Percentiles rank a stretch among this genome's conserved stretches.
These are phyloP conservation scores for Chaetodon trifasciatus DNA, from an alignment of 2,797 vertebrate genomes.

Conservation along the genomic window DNA sequence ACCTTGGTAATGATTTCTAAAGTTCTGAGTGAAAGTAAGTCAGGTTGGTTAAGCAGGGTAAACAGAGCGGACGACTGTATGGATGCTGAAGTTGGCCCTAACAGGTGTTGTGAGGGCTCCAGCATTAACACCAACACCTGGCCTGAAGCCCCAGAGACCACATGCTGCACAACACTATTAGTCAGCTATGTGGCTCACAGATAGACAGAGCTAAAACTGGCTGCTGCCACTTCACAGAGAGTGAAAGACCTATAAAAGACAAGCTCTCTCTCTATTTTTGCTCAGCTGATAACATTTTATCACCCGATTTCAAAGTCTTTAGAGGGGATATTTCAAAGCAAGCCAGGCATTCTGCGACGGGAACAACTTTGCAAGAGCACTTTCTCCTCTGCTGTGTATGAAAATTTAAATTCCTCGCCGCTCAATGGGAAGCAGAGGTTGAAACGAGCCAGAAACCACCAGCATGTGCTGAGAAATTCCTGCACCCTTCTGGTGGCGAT, in stretches of 20 bases:
- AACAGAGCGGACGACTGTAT: constrained; percentile 45
- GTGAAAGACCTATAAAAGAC: constrained; percentile 61
- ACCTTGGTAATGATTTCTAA: constrained; percentile 15
- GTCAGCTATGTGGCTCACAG: constrained; percentile 76
- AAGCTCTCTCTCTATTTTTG: constrained; percentile 13
- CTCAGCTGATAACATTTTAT: constrained; percentile 79
- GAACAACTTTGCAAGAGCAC: constrained; percentile 60
- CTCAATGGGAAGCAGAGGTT: constrained; percentile 76
- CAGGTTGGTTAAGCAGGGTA: constrained; percentile 63
- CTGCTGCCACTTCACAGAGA: constrained; percentile 70
- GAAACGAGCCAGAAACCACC: constrained; percentile 80
- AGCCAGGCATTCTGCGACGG: constrained; percentile 62
- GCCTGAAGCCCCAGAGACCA: constrained; percentile 72
- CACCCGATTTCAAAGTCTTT: constrained; percentile 70
- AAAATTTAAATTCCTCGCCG: constrained; percentile 76
- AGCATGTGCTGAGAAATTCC: constrained; percentile 82
- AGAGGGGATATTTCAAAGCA: constrained; percentile 69
- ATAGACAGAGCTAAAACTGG: constrained; percentile 65
- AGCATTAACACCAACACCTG: constrained; percentile 82
- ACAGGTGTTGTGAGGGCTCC: constrained; percentile 78
- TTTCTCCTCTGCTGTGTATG: constrained; percentile 67
- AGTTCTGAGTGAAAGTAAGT: constrained; percentile 32
- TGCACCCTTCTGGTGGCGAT: constrained; percentile 83
- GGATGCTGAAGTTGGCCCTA: constrained; percentile 59
- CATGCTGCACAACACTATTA: constrained; percentile 76